These are phyloP conservation scores for Trididemnum miniatum DNA, from an alignment of 23 tunicate genomes.

Conservation along the genomic window DNA sequence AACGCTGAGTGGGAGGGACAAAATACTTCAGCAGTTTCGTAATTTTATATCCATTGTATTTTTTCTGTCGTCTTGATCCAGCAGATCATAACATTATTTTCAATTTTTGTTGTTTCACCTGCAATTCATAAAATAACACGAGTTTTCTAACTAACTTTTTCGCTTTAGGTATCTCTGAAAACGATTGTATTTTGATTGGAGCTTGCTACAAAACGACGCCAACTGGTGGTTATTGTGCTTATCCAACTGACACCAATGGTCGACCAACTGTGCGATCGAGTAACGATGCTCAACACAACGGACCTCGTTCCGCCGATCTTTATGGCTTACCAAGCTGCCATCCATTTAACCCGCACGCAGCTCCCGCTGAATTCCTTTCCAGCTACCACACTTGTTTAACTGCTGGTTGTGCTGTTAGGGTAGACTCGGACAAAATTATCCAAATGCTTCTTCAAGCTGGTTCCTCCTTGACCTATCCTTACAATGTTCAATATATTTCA, in stretches of 20 bases:
- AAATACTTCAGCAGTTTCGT: too few species aligned
- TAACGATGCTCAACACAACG: constrained; percentile 26
- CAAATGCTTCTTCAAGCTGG: constrained; percentile 8
- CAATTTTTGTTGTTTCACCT: too few species aligned
- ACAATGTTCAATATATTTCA: not conserved
- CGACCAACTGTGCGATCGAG: constrained; percentile 44
- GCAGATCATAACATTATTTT: too few species aligned
- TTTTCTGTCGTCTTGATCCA: too few species aligned
- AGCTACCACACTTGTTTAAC: constrained; percentile 63
- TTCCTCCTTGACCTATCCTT: not conserved
- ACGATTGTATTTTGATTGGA: constrained; percentile 79
- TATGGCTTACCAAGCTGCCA: constrained; percentile 63
- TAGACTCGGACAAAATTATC: not conserved
- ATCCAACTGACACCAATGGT: constrained; percentile 41
- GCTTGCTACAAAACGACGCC: constrained; percentile 58
- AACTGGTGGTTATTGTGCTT: constrained; percentile 39
- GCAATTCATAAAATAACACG: too few species aligned
- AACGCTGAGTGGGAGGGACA: too few species aligned
- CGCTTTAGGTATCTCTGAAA: constrained; percentile 49
- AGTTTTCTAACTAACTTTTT: too few species aligned
- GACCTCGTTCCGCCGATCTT: not conserved
- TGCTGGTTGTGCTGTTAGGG: constrained; percentile 61
- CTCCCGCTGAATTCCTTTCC: constrained; percentile 31
- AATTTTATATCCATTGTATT: not conserved
- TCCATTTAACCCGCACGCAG: constrained; percentile 23